Base-by-base conservation (phyloP, 2,113 vertebrate genomes). In the Butorides virescens region DNA sequence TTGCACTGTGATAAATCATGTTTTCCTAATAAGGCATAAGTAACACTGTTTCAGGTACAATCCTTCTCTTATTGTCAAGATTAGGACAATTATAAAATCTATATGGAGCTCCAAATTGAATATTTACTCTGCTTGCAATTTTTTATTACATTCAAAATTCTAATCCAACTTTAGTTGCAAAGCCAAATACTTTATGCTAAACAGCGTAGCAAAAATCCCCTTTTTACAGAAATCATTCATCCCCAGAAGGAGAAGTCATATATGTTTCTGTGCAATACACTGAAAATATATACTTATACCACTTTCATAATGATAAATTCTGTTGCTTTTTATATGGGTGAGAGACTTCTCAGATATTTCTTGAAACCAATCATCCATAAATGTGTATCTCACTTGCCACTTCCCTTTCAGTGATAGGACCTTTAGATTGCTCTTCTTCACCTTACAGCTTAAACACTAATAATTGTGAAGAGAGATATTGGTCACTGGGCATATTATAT, bases 1-100 rank as follows among this genome's bases (percentile, higher is more conserved):
- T 46, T 96, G 53, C 67, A 67, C 8, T 65, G 26, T 71, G 80
- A 90, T 95, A 95, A 96, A 96, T 97, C 59, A 84, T 52, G 22
- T 29, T 55, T 94, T 91, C 13, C 65, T 95, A 89, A 75, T 95
- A 89, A 91, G 6, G 52, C 81, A 36, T 72, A 76, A 90, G 32
- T 75, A 88, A 56, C 42, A 56, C 14, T 70, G 13, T 63, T 92
- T 53, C 72, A 49, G 42, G 36, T 82, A 46, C 37, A 90, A 59
- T 72, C 14, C 23, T 95, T 80, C 63, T 93, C 15, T 76, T 88
- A 26, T 82, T 89, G 39, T 93, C 39, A 92, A 78, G 42, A 84
- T 86, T 68, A 93, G 89, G 58, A 53, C 21, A 74, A 68, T 80
- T 75, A 86, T 32, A 49, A 90, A 63, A 93, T 88, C 21, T 86